phyloP scores from a whole-genome alignment of 1,140 invertebrate genomes.

The Euschistus heros region DNA sequence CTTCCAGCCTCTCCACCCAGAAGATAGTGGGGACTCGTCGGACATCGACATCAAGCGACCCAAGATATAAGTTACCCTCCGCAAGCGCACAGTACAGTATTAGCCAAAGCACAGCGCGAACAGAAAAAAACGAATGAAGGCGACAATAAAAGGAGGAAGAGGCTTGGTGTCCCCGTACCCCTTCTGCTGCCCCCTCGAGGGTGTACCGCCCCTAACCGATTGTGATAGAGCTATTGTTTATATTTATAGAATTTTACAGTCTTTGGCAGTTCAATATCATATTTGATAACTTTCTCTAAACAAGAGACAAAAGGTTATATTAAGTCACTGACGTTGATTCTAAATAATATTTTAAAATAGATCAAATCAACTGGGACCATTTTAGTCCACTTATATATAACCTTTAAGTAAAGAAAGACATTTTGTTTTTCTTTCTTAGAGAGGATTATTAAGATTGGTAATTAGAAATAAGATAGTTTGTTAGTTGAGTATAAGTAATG shows the following conservation, averaged over 20 bases:
- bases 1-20: constrained; percentile 34
- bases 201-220: neutral
- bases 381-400: too few species aligned
- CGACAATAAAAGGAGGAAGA: constrained; percentile 12
- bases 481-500: too few species aligned
- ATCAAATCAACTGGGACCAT: too few species aligned
- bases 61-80: constrained; percentile 30
- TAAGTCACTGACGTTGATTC: too few species aligned
- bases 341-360: too few species aligned
- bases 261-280: too few species aligned
- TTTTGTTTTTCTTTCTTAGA: too few species aligned
- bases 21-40: constrained; percentile 33
- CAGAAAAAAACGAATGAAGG: neutral
- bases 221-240: constrained; percentile 22
- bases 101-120: neutral
- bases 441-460: too few species aligned
- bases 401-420: too few species aligned
- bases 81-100: neutral
- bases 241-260: constrained; percentile 14
- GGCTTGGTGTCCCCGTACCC: neutral
- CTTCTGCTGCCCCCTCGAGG: neutral
- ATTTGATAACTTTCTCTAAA: too few species aligned
- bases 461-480: too few species aligned
- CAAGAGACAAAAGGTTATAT: too few species aligned
- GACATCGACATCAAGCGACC: constrained; percentile 34